Evolutionary conservation across 2,113 vertebrate species (phyloP), one percentile per base, ranked within the genome.

Genomic region (Pelusios castaneus): DNA sequence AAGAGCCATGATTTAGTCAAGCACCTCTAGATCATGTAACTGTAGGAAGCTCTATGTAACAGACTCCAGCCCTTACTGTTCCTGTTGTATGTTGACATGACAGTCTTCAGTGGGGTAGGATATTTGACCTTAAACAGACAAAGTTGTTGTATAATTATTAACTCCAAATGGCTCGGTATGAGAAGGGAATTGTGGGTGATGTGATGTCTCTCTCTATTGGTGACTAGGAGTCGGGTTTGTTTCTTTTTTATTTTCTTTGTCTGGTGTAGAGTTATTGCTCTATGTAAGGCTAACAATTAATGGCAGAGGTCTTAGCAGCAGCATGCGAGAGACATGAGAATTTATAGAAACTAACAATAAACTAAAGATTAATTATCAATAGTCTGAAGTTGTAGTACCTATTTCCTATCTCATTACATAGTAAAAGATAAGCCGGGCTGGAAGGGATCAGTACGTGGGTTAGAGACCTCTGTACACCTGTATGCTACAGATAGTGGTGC

Each of bases 281-380:
- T 60, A 10, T 85, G 45, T 85, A 82, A 85, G 55, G n/a, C 24
- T 89, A 89, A 82, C 63, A 58, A 75, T 91, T 89, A 82, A 75
- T 93, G 75, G 81, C 80, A 93, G n/a, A 84, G 21, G 13, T 92
- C 94, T 51, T 77, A 92, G 85, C 75, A 94, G 87, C 49, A 24
- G 58, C 16, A 92, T 60, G 54, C 92, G 82, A 96, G 91, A 94
- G 85, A 86, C n/a, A 89, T 58, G 51, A 52, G 41, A 92, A 88
- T 73, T 92, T 92, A 86, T 82, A 93, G 87, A 52, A 95, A 86
- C 38, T 91, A 85, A 94, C 90, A 96, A 94, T 86, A 94, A 93
- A 92, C 84, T 49, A 77, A 88, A 94, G 85, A 82, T 93, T 89
- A 94, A 93, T 77, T 91, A 88, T 88, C 87, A 91, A 49, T 77